A percentile compares a stretch with the other conserved stretches of the same genome.
phyloP scores from a whole-genome alignment of 2,888 invertebrate species.

The Cryptocheilus praepositus region DNA sequence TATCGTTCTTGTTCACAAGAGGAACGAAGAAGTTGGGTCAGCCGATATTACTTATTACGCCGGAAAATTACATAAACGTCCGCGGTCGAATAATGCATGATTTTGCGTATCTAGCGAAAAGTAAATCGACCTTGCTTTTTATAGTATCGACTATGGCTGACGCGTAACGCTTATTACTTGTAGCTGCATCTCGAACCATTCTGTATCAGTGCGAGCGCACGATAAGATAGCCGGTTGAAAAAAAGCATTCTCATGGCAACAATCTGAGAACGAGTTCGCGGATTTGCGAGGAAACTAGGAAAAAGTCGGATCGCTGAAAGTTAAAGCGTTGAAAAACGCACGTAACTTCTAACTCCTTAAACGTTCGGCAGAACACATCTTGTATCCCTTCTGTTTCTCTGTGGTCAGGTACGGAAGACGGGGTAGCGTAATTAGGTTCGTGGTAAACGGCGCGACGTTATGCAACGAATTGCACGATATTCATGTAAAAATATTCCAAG shows the following conservation, averaged over 20 bases:
- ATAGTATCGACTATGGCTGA: constrained; percentile 2
- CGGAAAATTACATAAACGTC: too few species aligned
- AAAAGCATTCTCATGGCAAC: constrained; percentile 71
- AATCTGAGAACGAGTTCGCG: constrained; percentile 65
- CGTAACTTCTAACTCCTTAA: too few species aligned
- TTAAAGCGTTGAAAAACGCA: constrained; percentile 26
- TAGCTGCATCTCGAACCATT: constrained; percentile 60
- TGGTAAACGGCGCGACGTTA: constrained; percentile 1
- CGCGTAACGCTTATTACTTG: constrained; percentile 46
- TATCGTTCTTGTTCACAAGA: too few species aligned
- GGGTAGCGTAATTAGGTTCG: not conserved
- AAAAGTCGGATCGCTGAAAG: constrained; percentile 5
- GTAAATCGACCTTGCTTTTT: constrained; percentile 48
- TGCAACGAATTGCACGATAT: constrained; percentile 7
- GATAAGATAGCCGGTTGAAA: constrained; percentile 64
- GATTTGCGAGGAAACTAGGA: constrained; percentile 52
- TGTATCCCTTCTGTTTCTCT: too few species aligned
- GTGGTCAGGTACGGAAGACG: too few species aligned
- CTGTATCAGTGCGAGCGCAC: constrained; percentile 60
- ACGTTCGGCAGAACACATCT: too few species aligned
- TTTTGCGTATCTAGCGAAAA: constrained; percentile 16
- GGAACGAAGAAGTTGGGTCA: not conserved
- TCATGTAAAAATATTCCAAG: constrained; percentile 10
- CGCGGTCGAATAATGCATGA: too few species aligned
- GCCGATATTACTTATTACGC: not conserved